Base-by-base conservation (phyloP, 2,113 vertebrate species). In the Rhinichthys klamathensis region DNA sequence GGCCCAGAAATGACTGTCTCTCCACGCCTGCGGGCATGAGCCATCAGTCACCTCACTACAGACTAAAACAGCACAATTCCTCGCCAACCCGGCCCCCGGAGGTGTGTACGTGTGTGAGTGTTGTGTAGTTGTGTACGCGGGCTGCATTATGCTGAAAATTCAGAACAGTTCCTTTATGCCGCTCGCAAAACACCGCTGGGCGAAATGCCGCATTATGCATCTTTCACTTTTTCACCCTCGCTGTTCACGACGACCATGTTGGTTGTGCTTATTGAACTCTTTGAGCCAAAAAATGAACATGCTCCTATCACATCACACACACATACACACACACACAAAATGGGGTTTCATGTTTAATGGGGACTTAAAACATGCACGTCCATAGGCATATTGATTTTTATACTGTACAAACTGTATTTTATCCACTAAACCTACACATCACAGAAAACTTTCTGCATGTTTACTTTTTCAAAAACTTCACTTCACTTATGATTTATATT, bases 1-100 rank as follows among this genome's bases (percentile, higher is more conserved):
- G 82, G 86, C 60, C 81, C 82, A 76, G 70, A 85, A 86, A 88
- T 88, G 85, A 86, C 86, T 89, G 84, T 85, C 84, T 87, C 86
- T 83, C 80, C 44, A 10, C 30, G 77, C 88, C 85, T 82, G 80
- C 56, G 86, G 89, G 84, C 89, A 89, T 84, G 74, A 88, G 87
- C 90, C 81, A 90, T 89, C 90, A 89, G 82, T 90, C 88, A 85
- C 46, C 41, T 60, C 77, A 61, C 54, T 85, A 44, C 67, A 86
- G 87, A 84, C 74, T 88, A 77, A 88, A 88, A 67, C 82, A 84
- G 79, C 80, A 82, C 54, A 86, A 88, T 84, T 86, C 84, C 83
- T 83, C 73, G 65, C 81, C 77, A 84, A 82, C 72, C 82, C n/a
- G 3, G 44, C 7, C 49, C 38, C 78, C 8, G 16, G 18, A 81